Evolutionary conservation across 2,797 vertebrate species (phyloP), one percentile per base, ranked within the genome.

Genomic region (Hyperoplus lanceolatus): DNA sequence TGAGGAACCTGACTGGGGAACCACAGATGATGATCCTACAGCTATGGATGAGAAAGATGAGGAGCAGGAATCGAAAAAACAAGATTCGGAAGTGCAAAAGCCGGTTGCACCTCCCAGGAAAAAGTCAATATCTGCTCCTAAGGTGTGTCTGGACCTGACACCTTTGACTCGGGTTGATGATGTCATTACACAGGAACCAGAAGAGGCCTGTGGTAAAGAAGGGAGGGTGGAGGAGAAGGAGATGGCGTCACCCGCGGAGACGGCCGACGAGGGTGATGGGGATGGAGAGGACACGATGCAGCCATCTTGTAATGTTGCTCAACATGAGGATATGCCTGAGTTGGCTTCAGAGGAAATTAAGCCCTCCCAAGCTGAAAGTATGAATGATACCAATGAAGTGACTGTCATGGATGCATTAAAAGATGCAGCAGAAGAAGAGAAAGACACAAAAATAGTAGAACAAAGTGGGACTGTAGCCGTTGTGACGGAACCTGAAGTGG

Each of bases 1-100:
- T 45, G 93, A 95, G 54, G 92, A 93, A 79, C 83, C 80, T 15
- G 91, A 90, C 63, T 95, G 95, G 83, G 88, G 70, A 75, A 56
- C 29, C 5, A 43, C 49, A 36, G 82, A 86, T 14, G 84, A 90
- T 76, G 58, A 80, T 72, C 73, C 45, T 2, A 0, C 11, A 21
- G 4, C 1, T 10, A 53, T 43, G 29, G 76, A 83, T 1, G 74
- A 76, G 1, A 77, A 65, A 18, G 18, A 71, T 0, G 39, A 69
- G 48, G 21, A 63, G 66, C 70, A 64, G 36, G 60, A 85, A 21
- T 2, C 55, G 15, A 48, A 56, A 67, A 84, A 74, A 71, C 53
- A 64, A 67, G 73, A 85, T 5, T 58, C 48, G 15, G 77, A 87
- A 42, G 56, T 38, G 0, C 36, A 79, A 45, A 92, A 63, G 51